Evolutionary conservation across 1,140 invertebrate species (phyloP), one percentile per base, ranked within the genome.

Genomic region (Xylocopa sonorina): DNA sequence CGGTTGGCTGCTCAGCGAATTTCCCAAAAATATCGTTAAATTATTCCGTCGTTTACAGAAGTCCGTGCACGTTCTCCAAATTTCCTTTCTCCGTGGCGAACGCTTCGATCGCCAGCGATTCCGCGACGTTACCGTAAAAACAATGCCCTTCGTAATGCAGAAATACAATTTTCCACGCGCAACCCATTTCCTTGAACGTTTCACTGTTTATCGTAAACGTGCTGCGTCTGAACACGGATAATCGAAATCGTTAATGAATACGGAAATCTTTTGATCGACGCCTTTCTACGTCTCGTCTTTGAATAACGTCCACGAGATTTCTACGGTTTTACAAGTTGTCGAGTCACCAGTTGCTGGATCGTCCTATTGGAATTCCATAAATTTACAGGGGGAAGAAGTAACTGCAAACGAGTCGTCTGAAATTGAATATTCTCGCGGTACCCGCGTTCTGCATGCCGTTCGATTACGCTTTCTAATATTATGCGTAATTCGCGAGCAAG

Each of bases 21-120:
- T 51, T 63, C 38, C 34, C 53, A 10, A 53, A 24, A 55, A 32
- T 48, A 27, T 64, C 50, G 63, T 83, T 82, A 78, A 78, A 64
- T 72, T 57, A 64, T 83, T 78, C 53, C 29, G 50, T 43, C 81
- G 48, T 66, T 75, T 66, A 53, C 10, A 46, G n/a, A n/a, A 74
- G 27, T 41, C n/a, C 18, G 9, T 24, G 57, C 43, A 43, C 27
- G 53, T 43, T 32, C 12, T 24, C 12, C 9, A 14, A 46, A 46
- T 14, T 16, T 46, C 12, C 27, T 7, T 10, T 4, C 12, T 16
- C 16, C 16, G 3, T 3, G 16, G 6, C 4, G 46, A 41, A 9
- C 41, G 62, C 38, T 41, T n/a, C n/a, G 18, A 27, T 50, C 24
- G 32, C 12, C 38, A 18, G n/a, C 34, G n/a, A 27, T 43, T 57